These are phyloP conservation scores for Caenorhabditis tropicalis DNA, from an alignment of 1,140 invertebrate species.

Conservation along the genomic window DNA sequence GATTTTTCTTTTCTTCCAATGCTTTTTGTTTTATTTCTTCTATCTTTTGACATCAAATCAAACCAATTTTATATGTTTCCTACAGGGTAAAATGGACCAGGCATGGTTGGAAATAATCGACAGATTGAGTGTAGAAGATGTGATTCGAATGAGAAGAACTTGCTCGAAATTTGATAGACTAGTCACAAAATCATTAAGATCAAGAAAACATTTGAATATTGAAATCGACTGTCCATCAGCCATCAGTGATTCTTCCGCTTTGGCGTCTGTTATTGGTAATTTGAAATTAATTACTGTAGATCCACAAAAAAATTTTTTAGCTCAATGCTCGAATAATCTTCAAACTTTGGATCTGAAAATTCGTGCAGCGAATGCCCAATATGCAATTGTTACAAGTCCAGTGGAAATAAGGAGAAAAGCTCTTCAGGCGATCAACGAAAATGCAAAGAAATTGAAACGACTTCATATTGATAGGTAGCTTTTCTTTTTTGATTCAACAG, in stretches of 20 bases:
- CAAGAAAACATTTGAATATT: background rate
- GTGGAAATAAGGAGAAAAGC: background rate
- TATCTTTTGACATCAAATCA: background rate
- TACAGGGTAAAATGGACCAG: background rate
- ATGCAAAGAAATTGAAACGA: background rate
- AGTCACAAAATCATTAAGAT: conserved; percentile 14
- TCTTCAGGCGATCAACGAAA: background rate
- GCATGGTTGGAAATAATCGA: conserved; percentile 21
- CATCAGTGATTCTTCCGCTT: background rate
- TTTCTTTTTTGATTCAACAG: background rate
- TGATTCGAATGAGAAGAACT: background rate
- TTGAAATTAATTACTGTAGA: too few relatives aligned
- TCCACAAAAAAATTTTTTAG: background rate
- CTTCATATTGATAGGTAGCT: background rate
- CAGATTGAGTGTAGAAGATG: background rate
- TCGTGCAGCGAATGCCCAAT: background rate
- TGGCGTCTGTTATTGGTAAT: conserved; percentile 3
- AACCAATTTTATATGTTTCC: background rate
- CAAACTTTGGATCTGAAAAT: conserved; percentile 30
- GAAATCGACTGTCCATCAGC: background rate
- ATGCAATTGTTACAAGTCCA: background rate
- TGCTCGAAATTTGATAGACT: background rate
- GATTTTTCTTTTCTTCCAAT: background rate
- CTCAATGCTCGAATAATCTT: conserved; percentile 5
- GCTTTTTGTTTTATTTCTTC: background rate